Base-by-base conservation (phyloP, 2,113 vertebrate species). In the Anhinga anhinga region DNA sequence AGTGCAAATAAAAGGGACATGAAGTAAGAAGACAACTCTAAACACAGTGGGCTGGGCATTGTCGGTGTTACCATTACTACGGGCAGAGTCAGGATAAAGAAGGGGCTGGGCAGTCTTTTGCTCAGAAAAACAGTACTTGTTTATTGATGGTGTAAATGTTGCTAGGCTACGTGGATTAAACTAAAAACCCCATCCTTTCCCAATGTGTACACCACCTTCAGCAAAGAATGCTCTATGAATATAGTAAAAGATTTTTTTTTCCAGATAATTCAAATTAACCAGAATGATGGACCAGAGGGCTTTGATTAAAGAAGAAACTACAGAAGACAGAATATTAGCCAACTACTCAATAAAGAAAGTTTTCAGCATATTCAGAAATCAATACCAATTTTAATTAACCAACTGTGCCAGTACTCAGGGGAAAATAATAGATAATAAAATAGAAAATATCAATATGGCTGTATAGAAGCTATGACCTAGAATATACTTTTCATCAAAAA, bases 81-180 rank as follows among this genome's bases (percentile, higher is more conserved):
- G 59, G 62, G 3, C 1, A 1, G 56, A 76, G 45, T 32, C 78
- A 80, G 84, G 50, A 38, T 45, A 59, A 61, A 53, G 78, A 36
- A 81, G 77, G 40, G 45, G 15, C 26, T 3, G 2, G 63, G 58
- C 62, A 50, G 22, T 1, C 40, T 89, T 81, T 44, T 71, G 40
- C 87, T 88, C n/a, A 86, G 88, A 62, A 81, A 80, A 94, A 40
- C 50, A 78, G 40, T 38, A 26, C 20, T 80, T 93, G n/a, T 90
- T 86, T 88, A 81, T 71, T 71, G 55, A 30, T 86, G 69, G 55
- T 92, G 50, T 81, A 92, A 86, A 86, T 88, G 76, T 93, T 93
- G 90, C 93, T 92, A 81, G 42, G 82, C 19, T 92, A 90, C 44
- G 1, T 45, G 47, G 87, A 76, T 88, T 94, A 82, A 90, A 63